Percentiles rank a stretch among this genome's conserved stretches.
These are phyloP conservation scores for Mermis nigrescens DNA, from an alignment of 2,888 invertebrate genomes.

Conservation along the genomic window DNA sequence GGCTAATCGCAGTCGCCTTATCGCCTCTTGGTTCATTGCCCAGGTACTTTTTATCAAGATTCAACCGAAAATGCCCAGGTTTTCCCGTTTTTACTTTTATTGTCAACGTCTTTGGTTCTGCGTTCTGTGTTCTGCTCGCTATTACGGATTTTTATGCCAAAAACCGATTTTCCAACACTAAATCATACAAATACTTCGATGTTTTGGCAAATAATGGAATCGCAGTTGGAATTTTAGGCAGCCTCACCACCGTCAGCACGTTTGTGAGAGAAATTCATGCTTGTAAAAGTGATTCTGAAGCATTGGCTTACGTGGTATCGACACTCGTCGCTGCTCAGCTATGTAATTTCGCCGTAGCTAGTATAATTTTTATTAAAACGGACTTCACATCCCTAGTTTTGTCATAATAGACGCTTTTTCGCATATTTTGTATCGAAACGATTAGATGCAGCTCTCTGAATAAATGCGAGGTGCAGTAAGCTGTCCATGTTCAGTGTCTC, in stretches of 20 bases:
- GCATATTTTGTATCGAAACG: too few species aligned
- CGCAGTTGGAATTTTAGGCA: background rate
- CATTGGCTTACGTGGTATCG: too few species aligned
- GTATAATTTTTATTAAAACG: background rate
- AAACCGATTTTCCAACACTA: background rate
- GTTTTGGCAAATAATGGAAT: background rate
- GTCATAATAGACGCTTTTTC: too few species aligned
- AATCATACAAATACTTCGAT: background rate
- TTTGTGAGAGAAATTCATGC: background rate
- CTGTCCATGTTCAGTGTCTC: too few species aligned
- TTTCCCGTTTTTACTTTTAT: constrained; percentile 7
- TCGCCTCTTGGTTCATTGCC: background rate
- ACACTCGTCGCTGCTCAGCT: background rate
- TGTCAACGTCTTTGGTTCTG: background rate
- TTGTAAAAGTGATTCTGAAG: too few species aligned
- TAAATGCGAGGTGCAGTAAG: too few species aligned
- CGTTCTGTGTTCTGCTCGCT: background rate
- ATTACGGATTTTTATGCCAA: background rate
- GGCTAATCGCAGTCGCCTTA: background rate
- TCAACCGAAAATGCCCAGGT: background rate
- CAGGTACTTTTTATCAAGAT: background rate
- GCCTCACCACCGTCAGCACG: constrained; percentile 4
- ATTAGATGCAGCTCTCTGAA: too few species aligned
- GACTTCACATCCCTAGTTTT: too few species aligned
- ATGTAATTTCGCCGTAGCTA: background rate